phyloP scores from a whole-genome alignment of 2,888 invertebrate species.

The Apodemia zela region DNA sequence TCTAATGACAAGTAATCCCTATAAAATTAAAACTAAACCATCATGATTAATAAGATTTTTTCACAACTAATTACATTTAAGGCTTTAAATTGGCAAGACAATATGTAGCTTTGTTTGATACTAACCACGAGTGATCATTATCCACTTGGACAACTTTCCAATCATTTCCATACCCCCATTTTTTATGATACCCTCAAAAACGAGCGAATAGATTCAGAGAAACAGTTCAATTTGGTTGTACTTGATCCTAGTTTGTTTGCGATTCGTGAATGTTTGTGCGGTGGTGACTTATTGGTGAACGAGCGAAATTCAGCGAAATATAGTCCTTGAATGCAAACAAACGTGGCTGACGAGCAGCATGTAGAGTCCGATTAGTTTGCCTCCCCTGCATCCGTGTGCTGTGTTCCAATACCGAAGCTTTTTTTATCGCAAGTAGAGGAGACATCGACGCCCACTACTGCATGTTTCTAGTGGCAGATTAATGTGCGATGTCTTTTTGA shows the following conservation, averaged over 20 bases:
- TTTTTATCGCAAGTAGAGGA: slow-evolving; percentile 36
- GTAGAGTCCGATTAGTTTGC: slow-evolving; percentile 33
- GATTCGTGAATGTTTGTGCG: slow-evolving; percentile 51
- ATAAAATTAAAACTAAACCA: not conserved
- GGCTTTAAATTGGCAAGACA: not conserved
- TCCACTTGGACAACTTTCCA: slow-evolving; percentile 6
- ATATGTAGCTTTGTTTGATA: not conserved
- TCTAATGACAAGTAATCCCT: not conserved
- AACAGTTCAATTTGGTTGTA: slow-evolving; percentile 70
- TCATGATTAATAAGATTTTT: not conserved
- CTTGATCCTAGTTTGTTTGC: slow-evolving; percentile 62
- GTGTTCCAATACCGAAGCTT: slow-evolving; percentile 54
- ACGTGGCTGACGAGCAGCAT: slow-evolving; percentile 49
- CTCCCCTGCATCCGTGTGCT: slow-evolving; percentile 63
- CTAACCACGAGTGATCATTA: slow-evolving; percentile 12
- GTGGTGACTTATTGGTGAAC: slow-evolving; percentile 52
- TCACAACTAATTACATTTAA: not conserved
- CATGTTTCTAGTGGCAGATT: slow-evolving; percentile 67
- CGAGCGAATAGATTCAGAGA: slow-evolving; percentile 27
- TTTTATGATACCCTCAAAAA: slow-evolving; percentile 30
- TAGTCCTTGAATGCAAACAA: slow-evolving; percentile 41
- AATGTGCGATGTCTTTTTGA: slow-evolving; percentile 78
- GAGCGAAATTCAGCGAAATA: slow-evolving; percentile 77
- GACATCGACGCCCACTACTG: slow-evolving; percentile 56
- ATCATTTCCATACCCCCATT: not conserved